Percentiles rank a stretch among this genome's conserved stretches.
Evolutionary conservation across 2,888 invertebrate genomes (phyloP).

Genomic region (Cyclophora albipunctata): DNA sequence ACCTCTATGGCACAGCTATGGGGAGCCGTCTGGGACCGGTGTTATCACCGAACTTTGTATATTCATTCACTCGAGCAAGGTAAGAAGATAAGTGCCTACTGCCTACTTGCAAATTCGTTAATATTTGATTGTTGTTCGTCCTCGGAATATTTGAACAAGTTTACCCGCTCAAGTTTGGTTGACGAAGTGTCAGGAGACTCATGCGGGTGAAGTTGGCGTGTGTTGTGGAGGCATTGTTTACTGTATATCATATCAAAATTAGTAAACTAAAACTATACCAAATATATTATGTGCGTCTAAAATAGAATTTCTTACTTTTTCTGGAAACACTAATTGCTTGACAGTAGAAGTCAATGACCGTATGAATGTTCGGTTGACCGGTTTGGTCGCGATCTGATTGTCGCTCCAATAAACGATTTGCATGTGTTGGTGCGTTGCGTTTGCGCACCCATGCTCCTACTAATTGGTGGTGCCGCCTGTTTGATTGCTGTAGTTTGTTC

Average conservation of each 20-base stretch:
- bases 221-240: conserved; percentile 5
- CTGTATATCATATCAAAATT: background rate
- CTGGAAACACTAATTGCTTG: conserved; percentile 26
- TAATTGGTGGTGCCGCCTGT: conserved; percentile 44
- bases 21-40: conserved; percentile 20
- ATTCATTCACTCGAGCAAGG: conserved; percentile 16
- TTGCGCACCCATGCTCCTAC: conserved; percentile 48
- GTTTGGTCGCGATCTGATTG: conserved; percentile 70
- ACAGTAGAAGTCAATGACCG: conserved; percentile 55
- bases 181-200: background rate
- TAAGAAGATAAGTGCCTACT: conserved; percentile 32
- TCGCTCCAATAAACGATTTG: conserved; percentile 66
- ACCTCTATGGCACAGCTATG: too few species aligned
- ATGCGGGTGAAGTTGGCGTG: background rate
- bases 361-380: conserved; percentile 57
- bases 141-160: conserved; percentile 26
- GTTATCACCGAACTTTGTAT: conserved; percentile 29
- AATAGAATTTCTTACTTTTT: conserved; percentile 3
- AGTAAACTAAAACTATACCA: background rate
- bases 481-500: conserved; percentile 15
- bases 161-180: conserved; percentile 5
- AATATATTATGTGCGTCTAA: conserved; percentile 3
- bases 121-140: conserved; percentile 27
- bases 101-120: conserved; percentile 31
- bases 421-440: conserved; percentile 57